phyloP scores from a whole-genome alignment of 2,113 vertebrate genomes.

The Passer domesticus region DNA sequence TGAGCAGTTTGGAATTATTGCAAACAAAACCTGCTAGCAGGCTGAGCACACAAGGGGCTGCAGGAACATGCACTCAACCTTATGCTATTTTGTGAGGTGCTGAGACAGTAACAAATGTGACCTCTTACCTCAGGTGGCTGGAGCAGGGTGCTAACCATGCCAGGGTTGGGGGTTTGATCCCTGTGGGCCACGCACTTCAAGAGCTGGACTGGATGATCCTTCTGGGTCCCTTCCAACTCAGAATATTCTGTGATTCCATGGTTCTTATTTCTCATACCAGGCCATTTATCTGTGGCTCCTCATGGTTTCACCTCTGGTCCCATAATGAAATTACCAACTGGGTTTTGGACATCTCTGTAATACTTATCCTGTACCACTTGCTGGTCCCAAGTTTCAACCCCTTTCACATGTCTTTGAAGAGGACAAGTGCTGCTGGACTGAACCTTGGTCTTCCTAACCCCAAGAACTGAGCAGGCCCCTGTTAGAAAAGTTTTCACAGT shows the following conservation, averaged over 20 bases:
- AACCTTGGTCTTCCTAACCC: background rate
- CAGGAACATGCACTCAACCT: background rate
- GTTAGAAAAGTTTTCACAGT: background rate
- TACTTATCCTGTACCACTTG: background rate
- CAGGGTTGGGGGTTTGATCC: background rate
- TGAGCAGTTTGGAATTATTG: background rate
- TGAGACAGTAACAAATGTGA: background rate
- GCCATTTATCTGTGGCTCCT: background rate
- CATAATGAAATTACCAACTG: background rate
- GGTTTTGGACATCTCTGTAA: background rate
- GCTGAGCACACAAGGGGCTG: background rate
- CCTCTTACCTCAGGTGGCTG: background rate
- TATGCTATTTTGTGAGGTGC: background rate
- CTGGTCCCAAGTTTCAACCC: background rate
- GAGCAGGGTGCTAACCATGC: background rate
- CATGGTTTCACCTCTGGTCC: background rate
- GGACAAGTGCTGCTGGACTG: background rate
- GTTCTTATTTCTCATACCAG: background rate
- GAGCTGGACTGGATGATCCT: background rate
- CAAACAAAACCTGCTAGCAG: background rate
- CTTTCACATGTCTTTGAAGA: background rate
- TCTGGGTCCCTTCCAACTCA: background rate
- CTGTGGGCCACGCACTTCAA: background rate
- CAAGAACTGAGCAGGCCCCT: background rate
- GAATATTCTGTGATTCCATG: background rate